Percentiles rank a stretch among this genome's conserved stretches.
phyloP scores from a whole-genome alignment of 2,888 invertebrate species.

The Dioctria rufipes region DNA sequence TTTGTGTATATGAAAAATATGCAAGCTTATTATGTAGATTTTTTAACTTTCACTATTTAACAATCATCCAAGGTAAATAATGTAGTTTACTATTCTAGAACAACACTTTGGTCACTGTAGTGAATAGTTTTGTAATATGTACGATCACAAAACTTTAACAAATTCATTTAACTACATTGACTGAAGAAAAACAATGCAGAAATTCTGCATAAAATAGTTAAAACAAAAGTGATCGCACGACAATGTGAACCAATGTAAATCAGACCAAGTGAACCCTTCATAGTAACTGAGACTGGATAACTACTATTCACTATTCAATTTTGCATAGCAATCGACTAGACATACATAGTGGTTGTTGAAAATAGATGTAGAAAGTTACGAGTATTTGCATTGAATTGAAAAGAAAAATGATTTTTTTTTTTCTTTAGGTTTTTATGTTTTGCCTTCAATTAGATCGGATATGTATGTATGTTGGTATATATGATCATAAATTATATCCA shows the following conservation, averaged over 20 bases:
- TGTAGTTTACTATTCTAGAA: not conserved
- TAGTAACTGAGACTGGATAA: not conserved
- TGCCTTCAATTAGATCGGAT: not conserved
- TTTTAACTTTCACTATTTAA: no score
- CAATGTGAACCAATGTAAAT: slow-evolving; percentile 26
- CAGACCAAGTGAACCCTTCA: slow-evolving; percentile 24
- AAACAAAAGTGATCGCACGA: slow-evolving; percentile 25
- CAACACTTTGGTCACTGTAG: slow-evolving; percentile 4
- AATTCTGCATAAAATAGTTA: not conserved
- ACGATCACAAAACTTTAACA: no score
- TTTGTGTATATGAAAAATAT: no score
- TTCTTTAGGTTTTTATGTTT: not conserved
- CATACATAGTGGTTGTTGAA: not conserved
- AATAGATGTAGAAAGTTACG: slow-evolving; percentile 53
- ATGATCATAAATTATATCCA: slow-evolving; percentile 5
- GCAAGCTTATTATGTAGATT: no score
- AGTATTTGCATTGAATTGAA: slow-evolving; percentile 51
- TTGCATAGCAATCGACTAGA: no score
- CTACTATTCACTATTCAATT: not conserved
- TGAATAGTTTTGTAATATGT: not conserved
- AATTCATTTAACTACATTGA: no score
- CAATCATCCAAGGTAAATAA: no score
- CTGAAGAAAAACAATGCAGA: not conserved
- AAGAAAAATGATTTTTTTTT: slow-evolving; percentile 24
- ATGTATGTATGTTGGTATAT: not conserved